Base-by-base conservation (phyloP, 2,113 vertebrate species). In the Festucalex cinctus region DNA sequence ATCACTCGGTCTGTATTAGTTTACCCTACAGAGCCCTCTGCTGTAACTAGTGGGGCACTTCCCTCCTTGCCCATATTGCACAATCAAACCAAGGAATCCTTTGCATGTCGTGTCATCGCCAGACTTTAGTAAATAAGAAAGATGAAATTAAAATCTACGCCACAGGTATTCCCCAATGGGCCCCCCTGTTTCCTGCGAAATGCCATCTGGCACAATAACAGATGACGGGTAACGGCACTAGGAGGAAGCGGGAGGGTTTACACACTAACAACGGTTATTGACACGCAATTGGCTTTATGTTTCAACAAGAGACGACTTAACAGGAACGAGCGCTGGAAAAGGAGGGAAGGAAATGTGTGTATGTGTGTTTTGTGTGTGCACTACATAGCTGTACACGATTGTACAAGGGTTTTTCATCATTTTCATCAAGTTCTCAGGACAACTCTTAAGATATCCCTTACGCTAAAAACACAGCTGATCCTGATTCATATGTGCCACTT, bases 111-210 rank as follows among this genome's bases (percentile, higher is more conserved):
- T 65, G 60, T 75, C 73, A 68, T 54, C 63, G 14, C 20, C 46
- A 63, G 59, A 68, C 61, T 69, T 76, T 69, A 76, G 68, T 73
- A 79, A 78, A 73, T 68, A 78, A 64, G 86, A 82, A 90, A 91
- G 71, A 70, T 83, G 87, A 90, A 82, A 85, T 69, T 69, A 74
- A 76, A 63, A 83, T 83, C 69, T 84, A 71, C 68, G 82, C 76
- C 69, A 84, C 77, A 82, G 69, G 6, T 51, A 70, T 63, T 85
- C 78, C 81, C 68, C 70, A 78, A n/a, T 68, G 61, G 78, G 71
- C 76, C 70, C 81, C 86, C 84, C 90, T 61, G 43, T 75, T 88
- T 92, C 91, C 91, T 88, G 83, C 76, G 72, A 83, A 75, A 86
- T 83, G 84, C 82, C 71, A 84, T 85, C 77, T 76, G 74, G 67